Evolutionary conservation across 2,797 vertebrate genomes (phyloP).

Genomic region (Rhabdomys pumilio): DNA sequence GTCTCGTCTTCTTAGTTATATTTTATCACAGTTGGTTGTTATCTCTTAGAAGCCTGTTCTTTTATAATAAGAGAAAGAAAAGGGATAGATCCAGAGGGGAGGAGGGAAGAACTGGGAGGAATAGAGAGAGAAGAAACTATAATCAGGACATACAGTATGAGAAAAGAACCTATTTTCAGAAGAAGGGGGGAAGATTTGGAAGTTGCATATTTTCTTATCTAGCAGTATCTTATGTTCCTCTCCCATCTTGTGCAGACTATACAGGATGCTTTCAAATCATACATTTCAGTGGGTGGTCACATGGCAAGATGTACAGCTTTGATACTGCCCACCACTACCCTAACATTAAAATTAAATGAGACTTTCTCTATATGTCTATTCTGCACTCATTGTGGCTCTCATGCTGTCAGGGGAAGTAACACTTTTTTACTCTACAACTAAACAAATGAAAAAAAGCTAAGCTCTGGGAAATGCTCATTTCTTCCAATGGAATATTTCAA

Average conservation of each 20-base stretch:
- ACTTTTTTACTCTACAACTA: not conserved
- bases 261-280: not conserved
- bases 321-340: not conserved
- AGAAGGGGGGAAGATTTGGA: not conserved
- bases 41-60: not conserved
- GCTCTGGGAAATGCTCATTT: conserved; percentile 25
- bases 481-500: not conserved
- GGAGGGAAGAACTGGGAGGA: no score
- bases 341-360: not conserved
- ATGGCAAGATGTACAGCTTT: not conserved
- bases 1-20: not conserved
- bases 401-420: not conserved
- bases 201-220: not conserved
- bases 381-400: not conserved
- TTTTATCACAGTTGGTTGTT: not conserved
- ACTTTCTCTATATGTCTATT: not conserved
- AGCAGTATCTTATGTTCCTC: not conserved
- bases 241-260: not conserved
- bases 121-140: not conserved
- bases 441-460: conserved; percentile 25
- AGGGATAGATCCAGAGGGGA: not conserved
- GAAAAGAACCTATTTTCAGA: not conserved
- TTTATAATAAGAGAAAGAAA: not conserved
- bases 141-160: not conserved
- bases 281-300: not conserved